Conservation (phyloP, 2,113 vertebrate species). For the Albula glossodonta region DNA sequence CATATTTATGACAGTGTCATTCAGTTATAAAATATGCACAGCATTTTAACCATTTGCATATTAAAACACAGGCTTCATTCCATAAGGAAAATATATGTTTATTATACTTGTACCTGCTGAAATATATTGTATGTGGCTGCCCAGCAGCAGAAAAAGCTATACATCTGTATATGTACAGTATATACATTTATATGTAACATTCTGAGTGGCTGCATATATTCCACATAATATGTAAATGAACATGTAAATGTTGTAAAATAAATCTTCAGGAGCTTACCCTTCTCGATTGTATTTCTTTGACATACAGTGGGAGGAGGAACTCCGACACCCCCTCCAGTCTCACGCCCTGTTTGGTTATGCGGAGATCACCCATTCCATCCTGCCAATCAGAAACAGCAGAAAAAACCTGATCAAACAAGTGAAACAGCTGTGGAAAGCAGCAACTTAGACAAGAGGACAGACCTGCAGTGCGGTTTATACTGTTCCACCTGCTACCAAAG, state of each 20-base stretch:
- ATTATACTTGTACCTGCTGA: too few species aligned
- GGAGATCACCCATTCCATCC: conserved; percentile 96
- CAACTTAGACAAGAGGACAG: too few species aligned
- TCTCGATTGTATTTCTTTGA: conserved; percentile 94
- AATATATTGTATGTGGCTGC: too few species aligned
- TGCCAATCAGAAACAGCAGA: conserved; percentile 57
- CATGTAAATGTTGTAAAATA: neutral
- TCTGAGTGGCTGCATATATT: too few species aligned
- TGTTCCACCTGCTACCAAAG: neutral
- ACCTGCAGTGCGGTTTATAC: neutral
- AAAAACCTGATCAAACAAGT: conserved; percentile 35
- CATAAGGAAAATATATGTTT: too few species aligned
- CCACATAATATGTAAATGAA: too few species aligned
- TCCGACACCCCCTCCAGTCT: conserved; percentile 93
- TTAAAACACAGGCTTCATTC: neutral
- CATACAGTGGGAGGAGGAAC: conserved; percentile 92
- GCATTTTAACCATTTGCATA: neutral
- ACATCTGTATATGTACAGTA: too few species aligned
- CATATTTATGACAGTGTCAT: neutral
- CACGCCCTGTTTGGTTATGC: conserved; percentile 90
- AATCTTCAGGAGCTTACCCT: conserved; percentile 77
- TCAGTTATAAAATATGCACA: neutral
- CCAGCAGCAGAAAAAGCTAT: too few species aligned
- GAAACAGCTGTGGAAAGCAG: neutral
- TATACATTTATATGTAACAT: too few species aligned